Base-by-base conservation (phyloP, 1,140 invertebrate species). In the Sarcophaga peregrina region DNA sequence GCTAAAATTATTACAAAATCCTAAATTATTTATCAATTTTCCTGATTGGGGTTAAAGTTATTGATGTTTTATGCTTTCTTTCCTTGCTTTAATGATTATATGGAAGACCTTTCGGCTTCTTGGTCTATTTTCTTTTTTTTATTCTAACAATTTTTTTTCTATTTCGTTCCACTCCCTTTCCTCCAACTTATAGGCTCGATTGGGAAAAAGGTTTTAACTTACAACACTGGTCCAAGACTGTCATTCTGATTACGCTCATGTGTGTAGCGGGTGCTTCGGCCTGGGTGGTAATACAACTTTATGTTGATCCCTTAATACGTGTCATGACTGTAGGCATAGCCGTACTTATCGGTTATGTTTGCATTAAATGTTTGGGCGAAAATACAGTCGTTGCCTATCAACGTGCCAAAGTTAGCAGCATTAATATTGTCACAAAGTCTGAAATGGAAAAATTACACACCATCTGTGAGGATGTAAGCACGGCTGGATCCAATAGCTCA, bases 351-450 rank as follows among this genome's bases (percentile, higher is more conserved):
- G 95, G 95, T 85, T 97, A 97, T 87, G 93, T 97, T 80, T 96
- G 96, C 81, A 93, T 97, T 85, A 96, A 90, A 91, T 96, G 96
- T 89, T 92, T 98, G 62, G 95, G 96, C 80, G 93, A 96, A 86
- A 97, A 96, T 87, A 96, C 96, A 2, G 94, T 96, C 10, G 94
- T 95, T 62, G 96, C 96, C 11, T 97, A 97, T 91, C 96, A 97
- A 86, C 93, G 96, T 50, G 96, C 96, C 82, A 96, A 96, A 91
- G 96, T 97, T 13, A 96, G 95, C 9, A 95, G 96, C 0, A 92
- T 97, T n/a, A 95, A 94, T 86, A 97, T 97, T 85, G 92, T 96
- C 20, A 92, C 88, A 68, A 90, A 86, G 75, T 86, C 87, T 3
- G 87, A 89, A 74, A 89, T 89, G 87, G 88, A 89, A 75, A 90